Base-by-base conservation (phyloP, 2,888 invertebrate species). In the Toxonevra muliebris region DNA sequence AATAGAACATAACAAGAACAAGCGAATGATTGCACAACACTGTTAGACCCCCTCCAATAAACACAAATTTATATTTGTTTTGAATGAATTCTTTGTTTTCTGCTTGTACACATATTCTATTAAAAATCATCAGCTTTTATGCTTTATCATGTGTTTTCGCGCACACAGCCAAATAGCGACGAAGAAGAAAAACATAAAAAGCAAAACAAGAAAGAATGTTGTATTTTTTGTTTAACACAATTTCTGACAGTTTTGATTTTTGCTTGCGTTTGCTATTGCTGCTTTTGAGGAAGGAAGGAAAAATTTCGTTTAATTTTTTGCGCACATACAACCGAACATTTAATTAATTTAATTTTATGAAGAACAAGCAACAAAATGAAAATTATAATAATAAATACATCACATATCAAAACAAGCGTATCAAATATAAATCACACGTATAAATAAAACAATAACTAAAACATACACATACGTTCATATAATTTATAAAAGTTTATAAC, bases 251-350 rank as follows among this genome's bases (percentile, higher is more conserved):
- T 11, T 17, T n/a, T 53, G 52, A 17, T 68, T 65, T 4, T n/a
- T 61, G 50, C 43, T 48, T 60, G 64, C 66, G 55, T 19, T 65
- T 52, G 20, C 53, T 70, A 48, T 61, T 12, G 45, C 42, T 13
- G 41, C 61, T 57, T 61, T 43, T 12, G 45, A 20, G 15, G 42
- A 17, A 50, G 17, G n/a, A 50, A 4, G 19, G 55, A 20, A 48
- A 42, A 45, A 55, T 63, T 2, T n/a, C 10, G 15, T 53, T 17
- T 53, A n/a, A 11, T 2, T 11, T 5, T 10, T 52, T 65, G 30
- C 61, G 17, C 58, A 15, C 12, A 19, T 41, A 60, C 30, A 11
- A 41, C 11, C 7, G n/a, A 50, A 40, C n/a, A 42, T 42, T 7
- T 30, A 50, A 17, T 17, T 30, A 30, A 30, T 43, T 55, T 20